Evolutionary conservation across 2,113 vertebrate genomes (phyloP), one percentile per base, ranked within the genome.

Genomic region (Clarias gariepinus): DNA sequence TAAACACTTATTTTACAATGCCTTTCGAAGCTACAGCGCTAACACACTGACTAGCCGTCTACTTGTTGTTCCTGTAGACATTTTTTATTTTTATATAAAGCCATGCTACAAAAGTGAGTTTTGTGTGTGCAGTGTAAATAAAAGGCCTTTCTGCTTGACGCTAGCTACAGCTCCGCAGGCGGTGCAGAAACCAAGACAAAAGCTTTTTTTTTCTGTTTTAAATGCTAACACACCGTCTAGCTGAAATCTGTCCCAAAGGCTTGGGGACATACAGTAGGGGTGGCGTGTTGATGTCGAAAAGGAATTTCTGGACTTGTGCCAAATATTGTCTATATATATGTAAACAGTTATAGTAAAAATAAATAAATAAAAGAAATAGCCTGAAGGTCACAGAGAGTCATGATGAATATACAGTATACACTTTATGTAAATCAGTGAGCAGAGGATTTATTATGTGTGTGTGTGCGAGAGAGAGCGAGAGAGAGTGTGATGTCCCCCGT

Each of bases 401-500:
- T 41, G 53, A 61, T 33, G 68, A 82, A 63, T 63, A 58, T 86
- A 86, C 57, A 63, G 78, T 86, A 47, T 81, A 81, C 10, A 28
- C 85, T 81, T 86, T 82, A 86, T 82, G 85, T 68, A 74, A 76
- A 86, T 81, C 15, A 52, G 63, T 36, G 23, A 23, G 28, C 33
- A 13, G 16, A 15, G 19, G 55, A 63, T 81, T 84, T 88, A 81
- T 84, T 89, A 77, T 85, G 77, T 66, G 79, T 71, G 80, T 82
- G 47, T 85, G 78, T 74, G 81, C 36, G 85, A 63, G 86, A 57
- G 76, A 73, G 68, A 30, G 41, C 25, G 33, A 82, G 82, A 66
- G 81, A 36, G 85, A 77, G 84, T 78, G 77, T 82, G 83, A 86
- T 71, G 81, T 81, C 88, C 77, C 85, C 83, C 61, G 60, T 86